Base-by-base conservation (phyloP, 2,888 invertebrate genomes). In the Prenolepis imparis region DNA sequence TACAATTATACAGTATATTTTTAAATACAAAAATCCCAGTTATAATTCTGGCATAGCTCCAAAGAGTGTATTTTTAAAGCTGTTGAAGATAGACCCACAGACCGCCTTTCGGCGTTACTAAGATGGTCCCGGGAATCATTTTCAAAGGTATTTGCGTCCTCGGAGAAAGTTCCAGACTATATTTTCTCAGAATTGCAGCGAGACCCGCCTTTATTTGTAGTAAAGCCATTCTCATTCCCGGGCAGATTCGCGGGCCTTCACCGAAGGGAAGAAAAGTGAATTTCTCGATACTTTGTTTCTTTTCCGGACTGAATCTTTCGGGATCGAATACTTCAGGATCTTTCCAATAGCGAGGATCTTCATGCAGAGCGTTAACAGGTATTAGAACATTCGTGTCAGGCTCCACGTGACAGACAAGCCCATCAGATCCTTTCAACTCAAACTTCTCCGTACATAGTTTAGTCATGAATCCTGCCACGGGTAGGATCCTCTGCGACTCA, bases 191-290 rank as follows among this genome's bases (percentile, higher is more conserved):
- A 0, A 91, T 24, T 0, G 87, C 73, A 0, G 83, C 84, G 0
- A 89, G 48, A 3, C 80, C 84, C 0, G 85, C 85, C 61, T 92
- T 92, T 3, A 87, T 82, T 39, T 88, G 82, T 57, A 91, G 67
- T 64, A 88, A 28, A 4, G 85, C 92, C 70, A 92, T 63, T 68
- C 91, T 84, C 84, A 91, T 91, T 0, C 92, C 92, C 15, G 87
- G 82, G 78, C 92, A 92, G 15, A 88, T 86, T 59, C 92, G 88
- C 0, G 92, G 91, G 0, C 93, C 92, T 39, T 91, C 91, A 0
- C 92, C 90, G 57, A 92, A 93, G 0, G 90, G 90, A n/a, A 92
- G 28, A 81, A 82, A 91, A 1, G 74, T 52, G 32, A 61, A 90
- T 75, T 83, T 91, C 3, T 84, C 80, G 6, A 89, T 84, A 0